These are phyloP conservation scores for Drosophila gaucha DNA, from an alignment of 2,888 invertebrate genomes.

Conservation along the genomic window DNA sequence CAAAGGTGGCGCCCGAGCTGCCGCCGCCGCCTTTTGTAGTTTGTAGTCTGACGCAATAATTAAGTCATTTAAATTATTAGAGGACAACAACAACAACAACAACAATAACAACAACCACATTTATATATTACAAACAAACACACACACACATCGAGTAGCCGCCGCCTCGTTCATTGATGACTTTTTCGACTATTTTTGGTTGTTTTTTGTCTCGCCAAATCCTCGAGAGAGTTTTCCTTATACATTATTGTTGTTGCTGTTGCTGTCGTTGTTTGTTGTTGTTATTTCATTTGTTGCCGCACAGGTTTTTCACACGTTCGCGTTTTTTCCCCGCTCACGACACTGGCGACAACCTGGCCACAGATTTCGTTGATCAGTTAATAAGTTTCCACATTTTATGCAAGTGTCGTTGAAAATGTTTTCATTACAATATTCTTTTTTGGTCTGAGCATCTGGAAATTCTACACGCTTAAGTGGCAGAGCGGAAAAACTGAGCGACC, in stretches of 20 bases:
- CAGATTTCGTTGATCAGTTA: conserved; percentile 65
- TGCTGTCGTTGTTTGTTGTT: conserved; percentile 32
- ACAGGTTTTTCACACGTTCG: conserved; percentile 74
- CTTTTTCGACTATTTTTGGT: conserved; percentile 65
- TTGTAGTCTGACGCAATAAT: conserved; percentile 81
- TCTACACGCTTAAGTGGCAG: conserved; percentile 68
- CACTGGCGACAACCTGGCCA: conserved; percentile 53
- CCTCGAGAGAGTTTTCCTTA: conserved; percentile 55
- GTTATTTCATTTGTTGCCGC: conserved; percentile 26
- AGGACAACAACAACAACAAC: conserved; percentile 66
- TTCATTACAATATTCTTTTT: conserved; percentile 22
- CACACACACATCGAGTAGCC: conserved; percentile 29
- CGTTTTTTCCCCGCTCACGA: conserved; percentile 55
- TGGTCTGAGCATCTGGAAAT: conserved; percentile 57
- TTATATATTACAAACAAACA: conserved; percentile 37
- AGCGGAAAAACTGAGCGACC: conserved; percentile 33
- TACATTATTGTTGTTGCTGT: conserved; percentile 40
- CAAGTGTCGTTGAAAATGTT: conserved; percentile 71
- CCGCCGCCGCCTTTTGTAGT: conserved; percentile 56
- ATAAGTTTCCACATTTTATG: conserved; percentile 81
- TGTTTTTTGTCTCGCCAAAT: conserved; percentile 64
- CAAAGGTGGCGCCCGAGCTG: conserved; percentile 43
- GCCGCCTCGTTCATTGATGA: conserved; percentile 50
- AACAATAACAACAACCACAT: conserved; percentile 9
- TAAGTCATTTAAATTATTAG: conserved; percentile 80